A percentile compares a stretch with the other conserved stretches of the same genome.
Conservation (phyloP, 2,113 vertebrate species). For the Pelecanoides urinatrix region DNA sequence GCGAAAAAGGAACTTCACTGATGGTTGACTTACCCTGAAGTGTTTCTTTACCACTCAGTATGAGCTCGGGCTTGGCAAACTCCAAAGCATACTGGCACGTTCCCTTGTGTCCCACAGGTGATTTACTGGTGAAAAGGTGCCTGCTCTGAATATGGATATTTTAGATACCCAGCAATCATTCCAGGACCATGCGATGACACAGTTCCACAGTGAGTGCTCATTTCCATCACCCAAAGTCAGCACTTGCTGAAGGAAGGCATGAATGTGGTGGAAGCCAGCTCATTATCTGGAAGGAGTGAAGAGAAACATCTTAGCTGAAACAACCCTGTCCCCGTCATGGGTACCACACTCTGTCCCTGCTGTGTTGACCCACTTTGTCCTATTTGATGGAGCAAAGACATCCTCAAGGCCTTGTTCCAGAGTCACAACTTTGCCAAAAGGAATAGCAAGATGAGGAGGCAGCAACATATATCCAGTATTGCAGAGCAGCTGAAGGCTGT, state of each 20-base stretch:
- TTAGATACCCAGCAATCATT: not conserved
- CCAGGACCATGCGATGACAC: not conserved
- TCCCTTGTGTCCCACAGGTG: not conserved
- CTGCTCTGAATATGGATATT: not conserved
- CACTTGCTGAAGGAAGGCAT: accelerated
- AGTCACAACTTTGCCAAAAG: not conserved
- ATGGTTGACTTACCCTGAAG: not conserved
- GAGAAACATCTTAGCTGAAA: not conserved
- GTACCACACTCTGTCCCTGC: not conserved
- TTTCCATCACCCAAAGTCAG: not conserved
- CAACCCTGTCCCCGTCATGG: not conserved
- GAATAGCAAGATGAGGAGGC: not conserved
- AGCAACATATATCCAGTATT: not conserved
- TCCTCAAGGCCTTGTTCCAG: not conserved
- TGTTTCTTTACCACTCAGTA: not conserved
- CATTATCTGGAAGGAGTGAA: not conserved
- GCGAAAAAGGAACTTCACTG: not conserved
- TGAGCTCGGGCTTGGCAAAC: not conserved
- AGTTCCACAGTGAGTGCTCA: not conserved
- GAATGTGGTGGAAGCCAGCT: not conserved
- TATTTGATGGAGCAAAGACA: not conserved
- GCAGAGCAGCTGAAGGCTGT: not conserved
- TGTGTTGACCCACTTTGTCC: not conserved
- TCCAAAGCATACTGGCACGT: not conserved
- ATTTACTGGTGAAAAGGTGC: not conserved